Evolutionary conservation across 2,888 invertebrate species (phyloP), one percentile per base, ranked within the genome.

Genomic region (Erebia palarica): DNA sequence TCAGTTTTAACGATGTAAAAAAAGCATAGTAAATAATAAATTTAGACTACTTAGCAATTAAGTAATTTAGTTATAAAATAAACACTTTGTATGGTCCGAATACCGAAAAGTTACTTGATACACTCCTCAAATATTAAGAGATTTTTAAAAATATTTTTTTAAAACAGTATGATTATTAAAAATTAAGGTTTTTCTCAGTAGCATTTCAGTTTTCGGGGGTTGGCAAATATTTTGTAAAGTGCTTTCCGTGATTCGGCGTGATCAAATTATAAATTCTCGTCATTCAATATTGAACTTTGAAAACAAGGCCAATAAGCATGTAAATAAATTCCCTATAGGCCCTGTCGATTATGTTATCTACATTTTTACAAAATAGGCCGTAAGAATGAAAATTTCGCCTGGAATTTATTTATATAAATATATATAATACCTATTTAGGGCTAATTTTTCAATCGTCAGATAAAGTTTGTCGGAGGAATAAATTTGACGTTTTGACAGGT

Each of bases 391-490:
- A 59, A 67, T 67, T 67, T 67, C 67, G 57, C 51, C 18, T 63
- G 14, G 36, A 66, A 72, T 59, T 65, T 65, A 66, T 74, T 73
- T 75, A 71, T 70, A 75, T 70, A 70, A 73, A 70, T 73, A 74
- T 70, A 70, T 67, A 69, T 49, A 47, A 61, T 18, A 61, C 44
- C 51, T 60, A 71, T 63, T 27, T 58, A n/a, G n/a, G n/a, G n/a
- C n/a, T n/a, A n/a, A n/a, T n/a, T n/a, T n/a, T n/a, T n/a, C n/a
- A n/a, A n/a, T n/a, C n/a, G n/a, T n/a, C n/a, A n/a, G n/a, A n/a
- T n/a, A n/a, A n/a, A n/a, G n/a, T n/a, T n/a, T n/a, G n/a, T n/a
- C n/a, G n/a, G n/a, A n/a, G n/a, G n/a, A n/a, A n/a, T n/a, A n/a
- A n/a, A n/a, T n/a, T n/a, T n/a, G n/a, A n/a, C n/a, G n/a, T n/a